A percentile compares a stretch with the other conserved stretches of the same genome.
phyloP scores from a whole-genome alignment of 2,113 vertebrate genomes.

The Agapornis roseicollis region DNA sequence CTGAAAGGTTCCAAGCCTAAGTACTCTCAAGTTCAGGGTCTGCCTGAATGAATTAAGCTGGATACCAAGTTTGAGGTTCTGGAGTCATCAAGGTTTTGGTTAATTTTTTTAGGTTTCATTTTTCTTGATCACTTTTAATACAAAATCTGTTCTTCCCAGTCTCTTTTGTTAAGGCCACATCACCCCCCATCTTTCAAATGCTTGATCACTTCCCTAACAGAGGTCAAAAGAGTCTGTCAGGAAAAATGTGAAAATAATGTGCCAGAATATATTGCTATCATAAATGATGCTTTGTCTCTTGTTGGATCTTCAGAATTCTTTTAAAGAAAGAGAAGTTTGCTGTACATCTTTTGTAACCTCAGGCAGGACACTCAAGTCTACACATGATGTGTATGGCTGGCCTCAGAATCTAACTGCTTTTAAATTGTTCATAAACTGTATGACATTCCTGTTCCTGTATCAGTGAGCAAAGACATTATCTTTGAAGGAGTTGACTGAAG shows the following conservation, averaged over 20 bases:
- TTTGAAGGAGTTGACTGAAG: neutral
- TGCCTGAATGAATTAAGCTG: neutral
- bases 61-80: neutral
- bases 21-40: neutral
- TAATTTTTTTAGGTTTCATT: neutral
- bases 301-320: neutral
- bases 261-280: neutral
- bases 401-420: constrained; percentile 17
- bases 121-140: neutral
- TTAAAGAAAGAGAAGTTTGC: neutral
- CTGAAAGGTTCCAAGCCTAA: neutral
- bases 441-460: neutral
- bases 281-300: neutral
- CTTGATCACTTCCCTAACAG: neutral
- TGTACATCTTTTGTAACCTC: constrained; percentile 30
- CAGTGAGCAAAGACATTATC: neutral
- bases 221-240: neutral
- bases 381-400: neutral
- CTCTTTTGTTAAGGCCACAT: neutral
- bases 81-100: neutral
- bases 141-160: neutral
- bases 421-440: constrained; percentile 9
- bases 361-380: neutral
- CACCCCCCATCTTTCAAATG: neutral
- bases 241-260: neutral